Evolutionary conservation across 2,797 vertebrate genomes (phyloP).

Genomic region (Lutjanus campechanus): DNA sequence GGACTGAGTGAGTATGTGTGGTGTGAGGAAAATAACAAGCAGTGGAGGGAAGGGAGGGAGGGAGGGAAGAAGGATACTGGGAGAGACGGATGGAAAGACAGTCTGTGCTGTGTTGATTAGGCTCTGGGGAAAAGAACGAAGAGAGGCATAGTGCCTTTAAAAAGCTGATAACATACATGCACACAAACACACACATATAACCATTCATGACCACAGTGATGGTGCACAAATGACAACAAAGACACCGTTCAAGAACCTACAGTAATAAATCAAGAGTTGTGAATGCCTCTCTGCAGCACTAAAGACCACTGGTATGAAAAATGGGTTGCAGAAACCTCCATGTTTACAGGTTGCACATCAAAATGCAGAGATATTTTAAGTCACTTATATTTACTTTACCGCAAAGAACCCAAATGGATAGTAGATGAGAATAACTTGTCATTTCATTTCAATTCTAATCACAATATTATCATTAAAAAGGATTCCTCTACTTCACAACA

Average conservation of each 20-base stretch:
- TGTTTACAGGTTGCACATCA: neutral
- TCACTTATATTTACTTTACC: neutral
- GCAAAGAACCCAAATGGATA: neutral
- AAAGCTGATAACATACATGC: slow-evolving; percentile 65
- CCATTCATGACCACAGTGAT: slow-evolving; percentile 21
- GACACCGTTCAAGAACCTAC: neutral
- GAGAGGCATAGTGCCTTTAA: slow-evolving; percentile 29
- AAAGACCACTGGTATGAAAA: slow-evolving; percentile 1
- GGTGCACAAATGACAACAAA: slow-evolving; percentile 30
- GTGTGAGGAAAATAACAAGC: slow-evolving; percentile 27
- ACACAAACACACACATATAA: slow-evolving; percentile 14
- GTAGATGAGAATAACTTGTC: neutral
- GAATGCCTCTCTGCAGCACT: neutral
- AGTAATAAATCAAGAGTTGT: slow-evolving; percentile 1
- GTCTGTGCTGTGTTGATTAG: slow-evolving; percentile 80
- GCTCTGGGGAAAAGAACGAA: slow-evolving; percentile 74
- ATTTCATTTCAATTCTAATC: neutral
- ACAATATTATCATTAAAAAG: neutral
- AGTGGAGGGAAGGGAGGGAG: slow-evolving; percentile 1
- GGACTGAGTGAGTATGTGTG: slow-evolving; percentile 6
- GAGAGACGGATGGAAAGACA: slow-evolving; percentile 29
- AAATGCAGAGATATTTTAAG: neutral
- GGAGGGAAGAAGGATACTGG: slow-evolving; percentile 30
- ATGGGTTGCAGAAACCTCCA: neutral
- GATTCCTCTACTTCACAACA: neutral